Base-by-base conservation (phyloP, 2,113 vertebrate genomes). In the Pluvialis apricaria region DNA sequence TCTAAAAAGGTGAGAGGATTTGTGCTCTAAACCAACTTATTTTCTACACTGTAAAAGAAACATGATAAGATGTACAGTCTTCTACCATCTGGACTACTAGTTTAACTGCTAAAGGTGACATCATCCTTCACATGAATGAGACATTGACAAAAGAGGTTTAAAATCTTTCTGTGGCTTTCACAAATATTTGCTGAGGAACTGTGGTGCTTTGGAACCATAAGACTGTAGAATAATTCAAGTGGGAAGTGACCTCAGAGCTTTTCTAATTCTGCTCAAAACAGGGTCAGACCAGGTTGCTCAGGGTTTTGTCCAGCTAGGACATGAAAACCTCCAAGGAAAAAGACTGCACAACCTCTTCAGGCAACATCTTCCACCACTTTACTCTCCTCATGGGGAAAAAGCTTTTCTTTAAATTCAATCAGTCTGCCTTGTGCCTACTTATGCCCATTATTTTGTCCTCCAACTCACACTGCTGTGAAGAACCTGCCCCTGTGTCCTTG, bases 81-180 rank as follows among this genome's bases (percentile, higher is more conserved):
- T 19, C 4, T 60, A 29, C 29, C 42, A 15, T n/a, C 13, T 2
- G 8, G 69, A 52, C 32, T n/a, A 16, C n/a, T 31, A 20, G 6
- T 42, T 68, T 64, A 55, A 24, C 11, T 34, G 15, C 10, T 44
- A 57, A 65, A 82, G 11, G 15, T n/a, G 17, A 38, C 22, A 38
- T 40, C 0, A 28, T 45, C 47, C 6, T 83, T 25, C 25, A 42
- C 31, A 13, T 0, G 0, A 81, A 18, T 28, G 14, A 65, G 22
- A 14, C 28, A 69, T 9, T 38, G 38, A 66, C 7, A 76, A 76
- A 70, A 83, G 7, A 73, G 2, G 5, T 49, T 69, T 61, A 51
- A 73, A 87, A 47, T 87, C 11, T 65, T 81, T 49, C 25, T 17
- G 2, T 60, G 26, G 11, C 14, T 77, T 77, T 55, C 44, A 42